Evolutionary conservation across 1,140 invertebrate species (phyloP).

Genomic region (Mycetomoellerius zeteki): DNA sequence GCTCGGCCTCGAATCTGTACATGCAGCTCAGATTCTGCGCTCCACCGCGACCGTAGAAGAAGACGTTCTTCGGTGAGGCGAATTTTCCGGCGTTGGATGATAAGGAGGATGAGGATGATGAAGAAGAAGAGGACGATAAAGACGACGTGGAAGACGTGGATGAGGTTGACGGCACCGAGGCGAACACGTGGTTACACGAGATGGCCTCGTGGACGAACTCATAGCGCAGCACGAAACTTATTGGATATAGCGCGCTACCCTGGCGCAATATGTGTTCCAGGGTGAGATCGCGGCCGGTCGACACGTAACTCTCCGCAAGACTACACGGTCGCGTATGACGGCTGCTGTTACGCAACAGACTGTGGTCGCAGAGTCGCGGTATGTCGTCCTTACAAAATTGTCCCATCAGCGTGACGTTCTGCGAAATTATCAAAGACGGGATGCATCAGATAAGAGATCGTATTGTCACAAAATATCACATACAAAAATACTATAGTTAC

Average conservation of each 20-base stretch:
- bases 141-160: constrained; percentile 81
- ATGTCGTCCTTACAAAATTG: constrained; percentile 93
- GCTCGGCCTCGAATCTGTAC: constrained; percentile 91
- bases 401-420: constrained; percentile 89
- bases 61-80: constrained; percentile 92
- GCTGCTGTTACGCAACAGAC: constrained; percentile 92
- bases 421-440: constrained; percentile 34
- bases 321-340: constrained; percentile 91
- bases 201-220: constrained; percentile 91
- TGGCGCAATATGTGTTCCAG: constrained; percentile 92
- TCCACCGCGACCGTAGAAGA: constrained; percentile 93
- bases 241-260: constrained; percentile 92
- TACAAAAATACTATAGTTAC: too few relatives aligned
- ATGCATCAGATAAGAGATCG: not conserved
- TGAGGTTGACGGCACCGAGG: constrained; percentile 79
- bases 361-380: constrained; percentile 91
- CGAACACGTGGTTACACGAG: constrained; percentile 89
- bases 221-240: constrained; percentile 92
- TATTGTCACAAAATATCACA: too few relatives aligned
- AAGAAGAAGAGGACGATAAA: constrained; percentile 66
- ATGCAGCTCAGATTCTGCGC: constrained; percentile 91
- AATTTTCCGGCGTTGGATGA: constrained; percentile 88
- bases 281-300: constrained; percentile 90
- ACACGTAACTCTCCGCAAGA: constrained; percentile 92
- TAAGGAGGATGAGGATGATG: constrained; percentile 58